Evolutionary conservation across 1,140 invertebrate species (phyloP), one percentile per base, ranked within the genome.

Genomic region (Temnothorax longispinosus): DNA sequence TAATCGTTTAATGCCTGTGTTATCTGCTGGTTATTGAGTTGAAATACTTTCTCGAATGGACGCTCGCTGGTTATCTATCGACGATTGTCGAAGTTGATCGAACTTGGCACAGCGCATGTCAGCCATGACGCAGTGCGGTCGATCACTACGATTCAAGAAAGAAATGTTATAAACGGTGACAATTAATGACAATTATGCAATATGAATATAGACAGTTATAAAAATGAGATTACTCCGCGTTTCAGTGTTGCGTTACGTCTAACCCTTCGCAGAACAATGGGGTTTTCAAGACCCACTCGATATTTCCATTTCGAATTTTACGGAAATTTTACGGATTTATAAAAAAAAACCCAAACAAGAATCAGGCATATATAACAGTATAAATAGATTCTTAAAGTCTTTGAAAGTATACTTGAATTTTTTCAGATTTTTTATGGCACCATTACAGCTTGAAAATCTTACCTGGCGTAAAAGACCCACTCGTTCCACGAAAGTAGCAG

Each of bases 1-100:
- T 84, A 84, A 84, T 84, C 80, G 56, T 84, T 84, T 84, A 84
- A 84, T 74, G 69, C 69, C 54, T 84, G 69, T 84, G 80, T 84
- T 84, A 84, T 84, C 69, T 60, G n/a, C 69, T 27, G 56, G 67
- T 84, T 82, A 82, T 82, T 75, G 80, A 84, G 80, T 84, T 84
- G 69, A 75, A 41, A 84, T 84, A 84, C 80, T 84, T 75, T 84
- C 69, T 47, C 54, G 54, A 74, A 72, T 38, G 69, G 41, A 84
- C 69, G 65, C 27, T 47, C n/a, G 64, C 38, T 21, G 38, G 18
- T 27, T 84, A 75, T 50, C 69, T 50, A 44, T 75, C 80, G 69
- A 41, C 27, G 69, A 62, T 74, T 84, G 32, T 60, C 69, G 69
- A 27, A 58, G 41, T 47, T 32, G 67, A 82, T 80, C 32, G 60